phyloP scores from a whole-genome alignment of 35 echinoderm and acorn worm species.

The Stichopus chloronotus region DNA sequence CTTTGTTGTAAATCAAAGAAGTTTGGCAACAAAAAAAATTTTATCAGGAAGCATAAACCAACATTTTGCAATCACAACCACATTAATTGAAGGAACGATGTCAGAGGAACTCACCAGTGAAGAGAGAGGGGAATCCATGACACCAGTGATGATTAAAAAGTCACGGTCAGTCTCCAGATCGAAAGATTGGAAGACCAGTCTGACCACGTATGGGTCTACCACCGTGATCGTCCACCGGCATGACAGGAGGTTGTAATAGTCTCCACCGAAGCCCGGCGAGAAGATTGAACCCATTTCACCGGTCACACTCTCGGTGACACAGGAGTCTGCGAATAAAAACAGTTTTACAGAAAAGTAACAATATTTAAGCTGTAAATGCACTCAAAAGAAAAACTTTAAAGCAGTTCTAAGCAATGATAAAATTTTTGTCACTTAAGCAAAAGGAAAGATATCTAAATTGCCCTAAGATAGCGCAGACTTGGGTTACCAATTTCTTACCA shows the following conservation, averaged over 20 bases:
- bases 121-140: conserved; percentile 48
- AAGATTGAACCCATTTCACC: conserved; percentile 65
- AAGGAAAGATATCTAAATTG: too few relatives aligned
- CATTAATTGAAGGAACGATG: too few relatives aligned
- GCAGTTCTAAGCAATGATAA: too few relatives aligned
- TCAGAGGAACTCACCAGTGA: conserved; percentile 60
- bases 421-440: too few relatives aligned
- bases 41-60: too few relatives aligned
- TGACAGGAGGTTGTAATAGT: conserved; percentile 71
- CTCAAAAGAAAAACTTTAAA: neutral
- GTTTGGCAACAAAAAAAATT: too few relatives aligned
- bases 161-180: conserved; percentile 81
- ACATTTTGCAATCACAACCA: too few relatives aligned
- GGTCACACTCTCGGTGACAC: conserved; percentile 48
- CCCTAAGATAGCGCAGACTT: too few relatives aligned
- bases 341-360: neutral
- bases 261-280: conserved; percentile 67
- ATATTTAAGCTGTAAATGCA: neutral
- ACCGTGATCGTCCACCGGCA: conserved; percentile 89
- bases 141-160: conserved; percentile 65
- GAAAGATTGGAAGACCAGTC: conserved; percentile 74
- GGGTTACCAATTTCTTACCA: conserved; percentile 44
- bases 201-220: conserved; percentile 48
- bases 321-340: conserved; percentile 68
- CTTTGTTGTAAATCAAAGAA: too few relatives aligned